Base-by-base conservation (phyloP, 2,888 invertebrate genomes). In the Branchellion lobata region DNA sequence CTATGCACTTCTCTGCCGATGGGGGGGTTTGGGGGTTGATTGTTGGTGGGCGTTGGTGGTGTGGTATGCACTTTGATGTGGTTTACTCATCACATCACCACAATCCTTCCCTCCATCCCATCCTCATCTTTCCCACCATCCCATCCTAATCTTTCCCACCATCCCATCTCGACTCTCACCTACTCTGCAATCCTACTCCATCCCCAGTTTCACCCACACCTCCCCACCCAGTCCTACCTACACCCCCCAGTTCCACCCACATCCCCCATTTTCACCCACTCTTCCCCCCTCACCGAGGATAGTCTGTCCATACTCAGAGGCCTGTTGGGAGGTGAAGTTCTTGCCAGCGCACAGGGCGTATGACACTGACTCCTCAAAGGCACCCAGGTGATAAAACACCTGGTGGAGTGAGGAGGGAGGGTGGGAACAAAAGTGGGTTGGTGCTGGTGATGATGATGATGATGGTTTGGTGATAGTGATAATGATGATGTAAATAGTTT, bases 301-400 rank as follows among this genome's bases (percentile, higher is more conserved):
- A 0, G 97, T 98, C 86, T 97, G 95, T 0, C 96, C 96, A 90
- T 96, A 98, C 89, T 97, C 96, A 82, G 94, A 93, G 80, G 94
- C 91, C 40, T 93, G 93, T 86, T 95, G 96, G 0, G 98, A 94
- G 89, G 97, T 94, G 87, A 99, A 98, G 29, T 96, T 89, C 84
- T 94, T 92, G 33, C 95, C 96, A 84, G 99, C 96, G 27, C 96
- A 95, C 27, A 99, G 90, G 33, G 99, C 99, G 88, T 95, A 97
- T n/a, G 94, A 94, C 82, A 99, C 89, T 0, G 98, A 96, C 88
- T 97, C 96, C 87, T 95, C 94, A 88, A 96, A 98, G 0, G 96
- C 94, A 47, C 97, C 97, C 83, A 99, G 90, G 88, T 99, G 97
- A 88, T 97, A 98, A 86, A 97, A 97, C 0, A 97, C 96, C 86